These are phyloP conservation scores for Hesperia comma DNA, from an alignment of 2,888 invertebrate genomes.

Conservation along the genomic window DNA sequence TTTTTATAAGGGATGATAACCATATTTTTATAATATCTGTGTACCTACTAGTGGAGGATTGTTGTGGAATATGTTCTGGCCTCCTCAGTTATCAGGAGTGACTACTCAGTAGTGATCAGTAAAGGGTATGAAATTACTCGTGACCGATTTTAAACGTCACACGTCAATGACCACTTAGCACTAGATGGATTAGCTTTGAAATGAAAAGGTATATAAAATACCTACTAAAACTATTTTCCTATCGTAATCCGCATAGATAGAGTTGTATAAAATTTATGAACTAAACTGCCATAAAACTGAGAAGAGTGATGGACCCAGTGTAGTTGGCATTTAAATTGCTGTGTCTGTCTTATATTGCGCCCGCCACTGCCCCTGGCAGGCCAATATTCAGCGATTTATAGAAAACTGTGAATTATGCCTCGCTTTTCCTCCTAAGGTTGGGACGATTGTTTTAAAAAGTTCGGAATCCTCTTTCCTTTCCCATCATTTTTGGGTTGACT, in stretches of 20 bases:
- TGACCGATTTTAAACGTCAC: too few species aligned
- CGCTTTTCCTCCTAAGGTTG: slow-evolving; percentile 5
- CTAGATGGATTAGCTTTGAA: too few species aligned
- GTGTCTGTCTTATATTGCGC: slow-evolving; percentile 35
- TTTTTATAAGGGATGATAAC: too few species aligned
- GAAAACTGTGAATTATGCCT: slow-evolving; percentile 28
- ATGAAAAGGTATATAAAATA: background rate
- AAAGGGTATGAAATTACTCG: too few species aligned
- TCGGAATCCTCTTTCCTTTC: background rate
- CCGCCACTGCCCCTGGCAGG: slow-evolving; percentile 19
- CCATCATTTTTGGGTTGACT: background rate
- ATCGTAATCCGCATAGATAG: background rate
- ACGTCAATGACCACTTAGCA: too few species aligned
- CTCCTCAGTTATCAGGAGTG: too few species aligned
- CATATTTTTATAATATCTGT: too few species aligned
- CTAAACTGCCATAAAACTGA: slow-evolving; percentile 42
- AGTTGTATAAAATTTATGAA: slow-evolving; percentile 33
- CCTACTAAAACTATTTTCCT: background rate
- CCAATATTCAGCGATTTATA: slow-evolving; percentile 34
- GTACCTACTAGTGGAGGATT: too few species aligned
- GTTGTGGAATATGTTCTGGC: too few species aligned
- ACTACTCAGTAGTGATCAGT: too few species aligned
- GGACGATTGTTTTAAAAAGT: slow-evolving; percentile 1
- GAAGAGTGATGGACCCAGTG: slow-evolving; percentile 25
- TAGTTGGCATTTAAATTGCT: slow-evolving; percentile 33